Conservation (phyloP, 2,888 invertebrate species). For the Pachydiplax longipennis region DNA sequence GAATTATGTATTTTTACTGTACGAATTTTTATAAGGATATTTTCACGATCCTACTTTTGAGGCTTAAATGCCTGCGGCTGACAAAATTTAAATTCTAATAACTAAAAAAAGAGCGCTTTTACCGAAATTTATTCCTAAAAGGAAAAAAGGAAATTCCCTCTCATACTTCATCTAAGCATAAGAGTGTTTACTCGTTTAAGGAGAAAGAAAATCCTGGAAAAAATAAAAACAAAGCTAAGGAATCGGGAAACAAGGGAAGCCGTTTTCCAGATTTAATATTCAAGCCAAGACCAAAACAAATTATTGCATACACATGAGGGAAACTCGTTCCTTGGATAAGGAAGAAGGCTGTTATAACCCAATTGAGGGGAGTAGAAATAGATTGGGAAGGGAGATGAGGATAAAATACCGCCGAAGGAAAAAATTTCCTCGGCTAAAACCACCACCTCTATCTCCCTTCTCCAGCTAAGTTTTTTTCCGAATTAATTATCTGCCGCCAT, state of each 20-base stretch:
- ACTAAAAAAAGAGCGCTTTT: no score
- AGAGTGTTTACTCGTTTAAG: not conserved
- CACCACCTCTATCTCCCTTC: not conserved
- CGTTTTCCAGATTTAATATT: constrained; percentile 22
- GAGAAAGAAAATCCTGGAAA: not conserved
- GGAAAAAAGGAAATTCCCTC: not conserved
- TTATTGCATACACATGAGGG: constrained; percentile 19
- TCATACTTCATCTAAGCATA: not conserved
- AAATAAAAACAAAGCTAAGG: not conserved
- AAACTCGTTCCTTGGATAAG: not conserved
- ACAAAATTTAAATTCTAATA: no score
- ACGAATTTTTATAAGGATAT: no score
- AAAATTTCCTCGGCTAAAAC: not conserved
- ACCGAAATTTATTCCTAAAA: not conserved
- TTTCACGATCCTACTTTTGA: no score
- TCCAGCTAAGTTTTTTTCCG: not conserved
- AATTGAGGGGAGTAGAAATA: not conserved
- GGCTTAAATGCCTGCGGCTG: no score
- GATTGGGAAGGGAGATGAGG: not conserved
- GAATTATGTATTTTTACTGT: no score
- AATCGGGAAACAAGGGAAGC: constrained; percentile 17
- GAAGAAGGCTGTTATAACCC: not conserved
- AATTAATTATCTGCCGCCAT: constrained; percentile 39
- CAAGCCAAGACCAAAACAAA: constrained; percentile 28
- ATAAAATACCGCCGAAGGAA: not conserved